Percentiles rank a stretch among this genome's conserved stretches.
phyloP scores from a whole-genome alignment of 2,797 vertebrate genomes.

The Pelobates cultripes region DNA sequence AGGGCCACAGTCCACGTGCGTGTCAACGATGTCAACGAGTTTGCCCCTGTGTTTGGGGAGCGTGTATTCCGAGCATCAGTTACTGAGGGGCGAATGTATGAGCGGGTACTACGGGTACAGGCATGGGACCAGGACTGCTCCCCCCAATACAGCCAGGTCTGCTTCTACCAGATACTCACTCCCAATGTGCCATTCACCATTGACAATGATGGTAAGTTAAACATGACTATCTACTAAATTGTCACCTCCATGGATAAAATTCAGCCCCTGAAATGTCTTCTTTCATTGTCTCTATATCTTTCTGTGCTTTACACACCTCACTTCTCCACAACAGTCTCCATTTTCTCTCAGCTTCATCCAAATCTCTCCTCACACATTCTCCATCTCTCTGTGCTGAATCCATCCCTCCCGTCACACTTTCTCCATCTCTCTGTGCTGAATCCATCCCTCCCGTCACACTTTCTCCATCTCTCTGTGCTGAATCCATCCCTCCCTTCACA shows the following conservation, averaged over 20 bases:
- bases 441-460: no score
- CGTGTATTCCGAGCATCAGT: conserved; percentile 89
- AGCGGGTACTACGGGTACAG: conserved; percentile 91
- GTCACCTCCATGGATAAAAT: background rate
- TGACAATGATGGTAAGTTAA: conserved; percentile 89
- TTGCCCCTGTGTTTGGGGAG: conserved; percentile 95
- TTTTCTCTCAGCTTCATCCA: no score
- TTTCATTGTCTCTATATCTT: background rate
- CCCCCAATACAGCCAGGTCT: conserved; percentile 98
- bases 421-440: no score
- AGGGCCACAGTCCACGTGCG: conserved; percentile 96
- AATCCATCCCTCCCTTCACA: no score
- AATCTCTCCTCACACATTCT: no score
- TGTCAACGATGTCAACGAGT: conserved; percentile 97
- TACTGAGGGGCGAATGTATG: conserved; percentile 92
- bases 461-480: no score
- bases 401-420: no score
- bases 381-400: no score
- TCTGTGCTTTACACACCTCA: background rate
- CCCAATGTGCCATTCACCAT: conserved; percentile 96
- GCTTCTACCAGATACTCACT: conserved; percentile 98
- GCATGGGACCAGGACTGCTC: conserved; percentile 98
- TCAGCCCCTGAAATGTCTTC: background rate
- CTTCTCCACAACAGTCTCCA: no score
- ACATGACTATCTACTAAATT: no score